Evolutionary conservation across 1,140 invertebrate genomes (phyloP), one percentile per base, ranked within the genome.

Genomic region (Drosophila aff.): DNA sequence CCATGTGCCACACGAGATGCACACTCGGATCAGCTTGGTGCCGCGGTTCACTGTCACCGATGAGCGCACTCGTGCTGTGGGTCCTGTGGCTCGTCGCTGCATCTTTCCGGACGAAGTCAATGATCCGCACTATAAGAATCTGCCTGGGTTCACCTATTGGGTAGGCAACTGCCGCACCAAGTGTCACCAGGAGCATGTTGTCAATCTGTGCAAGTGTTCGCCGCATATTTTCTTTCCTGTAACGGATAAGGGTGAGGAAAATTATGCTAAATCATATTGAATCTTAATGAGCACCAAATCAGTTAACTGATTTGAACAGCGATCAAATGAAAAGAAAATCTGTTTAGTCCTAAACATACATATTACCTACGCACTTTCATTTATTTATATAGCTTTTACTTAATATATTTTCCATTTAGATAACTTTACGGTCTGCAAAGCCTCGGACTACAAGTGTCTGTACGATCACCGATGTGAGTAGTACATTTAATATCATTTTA

Each of bases 181-280:
- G 38, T 92, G 91, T 50, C 91, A 90, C 31, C 91, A 92, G 61
- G 91, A 92, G 18, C 71, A 92, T 50, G 84, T 80, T 4, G 15
- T 90, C 0, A 38, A 76, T 0, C 46, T 77, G 15, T 92, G 91
- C 69, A 75, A 87, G 1, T 92, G 91, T 43, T 84, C 83, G 11
- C 79, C 91, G 11, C 55, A 58, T 6, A 36, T 92, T 3, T 67
- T 92, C 21, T 92, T 92, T 77, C 91, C 91, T 7, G 18, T 61
- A 7, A 59, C 36, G 8, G 33, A 61, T 36, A 47, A 64, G 23
- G 47, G 47, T 49, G 23, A 49, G 46, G 13, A 15, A 23, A 8
- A 16, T n/a, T 0, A 16, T n/a, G 13, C 13, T 16, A 13, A 36
- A 13, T 36, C 33, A 13, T 11, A 4, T 33, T 3, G 31, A 31